These are phyloP conservation scores for Caenorhabditis briggsae DNA, from an alignment of 1,140 invertebrate genomes.

Conservation along the genomic window DNA sequence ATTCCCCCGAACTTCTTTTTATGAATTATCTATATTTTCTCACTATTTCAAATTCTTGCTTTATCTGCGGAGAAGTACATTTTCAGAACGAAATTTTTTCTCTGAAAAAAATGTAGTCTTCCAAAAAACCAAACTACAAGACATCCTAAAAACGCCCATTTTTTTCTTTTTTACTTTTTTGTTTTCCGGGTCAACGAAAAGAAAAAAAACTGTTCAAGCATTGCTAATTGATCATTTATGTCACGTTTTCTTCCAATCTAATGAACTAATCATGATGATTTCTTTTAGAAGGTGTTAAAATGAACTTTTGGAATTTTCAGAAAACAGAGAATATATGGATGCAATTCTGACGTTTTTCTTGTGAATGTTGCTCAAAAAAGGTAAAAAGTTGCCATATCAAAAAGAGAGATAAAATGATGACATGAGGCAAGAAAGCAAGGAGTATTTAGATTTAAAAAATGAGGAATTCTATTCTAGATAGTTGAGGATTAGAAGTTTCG, in stretches of 20 bases:
- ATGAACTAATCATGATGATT: background rate
- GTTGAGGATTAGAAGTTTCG: background rate
- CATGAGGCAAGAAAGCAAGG: too few relatives aligned
- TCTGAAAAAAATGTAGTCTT: too few relatives aligned
- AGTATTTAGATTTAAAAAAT: background rate
- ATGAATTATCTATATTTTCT: too few relatives aligned
- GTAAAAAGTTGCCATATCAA: background rate
- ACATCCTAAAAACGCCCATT: background rate
- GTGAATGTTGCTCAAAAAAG: background rate
- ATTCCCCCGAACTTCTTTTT: too few relatives aligned
- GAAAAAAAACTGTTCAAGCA: background rate
- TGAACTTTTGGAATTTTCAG: constrained; percentile 14
- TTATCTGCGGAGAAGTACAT: too few relatives aligned
- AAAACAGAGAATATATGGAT: background rate
- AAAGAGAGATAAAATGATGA: background rate
- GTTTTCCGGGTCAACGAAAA: constrained; percentile 16
- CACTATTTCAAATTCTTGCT: too few relatives aligned
- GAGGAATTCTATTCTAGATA: background rate
- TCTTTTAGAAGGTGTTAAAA: background rate
- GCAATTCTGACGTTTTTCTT: constrained; percentile 7
- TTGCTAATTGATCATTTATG: background rate
- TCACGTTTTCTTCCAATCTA: constrained; percentile 3
- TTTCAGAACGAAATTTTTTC: too few relatives aligned
- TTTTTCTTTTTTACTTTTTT: background rate
- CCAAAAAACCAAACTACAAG: background rate